Base-by-base conservation (phyloP, 2,113 vertebrate species). In the Cacatua alba region DNA sequence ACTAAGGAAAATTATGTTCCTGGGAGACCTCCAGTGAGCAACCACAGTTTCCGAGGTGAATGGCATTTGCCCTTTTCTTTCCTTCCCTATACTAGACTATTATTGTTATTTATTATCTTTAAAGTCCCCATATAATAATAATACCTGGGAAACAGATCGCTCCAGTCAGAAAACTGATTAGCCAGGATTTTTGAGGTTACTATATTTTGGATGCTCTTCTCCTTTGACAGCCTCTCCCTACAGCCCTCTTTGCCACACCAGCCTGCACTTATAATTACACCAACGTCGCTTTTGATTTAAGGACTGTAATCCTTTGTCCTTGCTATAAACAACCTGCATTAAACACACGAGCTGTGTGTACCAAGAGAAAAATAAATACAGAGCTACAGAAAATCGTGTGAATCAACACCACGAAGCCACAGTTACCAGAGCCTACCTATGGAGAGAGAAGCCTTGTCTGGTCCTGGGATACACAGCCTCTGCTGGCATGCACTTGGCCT, bases 301-400 rank as follows among this genome's bases (percentile, higher is more conserved):
- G 94, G 96, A 97, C 97, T 97, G 92, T 76, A 94, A 97, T 97
- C 95, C 86, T 96, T 95, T 96, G 96, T 96, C 95, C 95, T 88
- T 48, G 94, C 96, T 81, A 96, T 96, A 97, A 98, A 97, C 97
- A 97, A 97, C 95, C 95, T 59, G 86, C 92, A 83, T 71, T 96
- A 97, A 97, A 97, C 92, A 94, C 95, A 88, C 25, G 86, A 97
- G 94, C 86, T 88, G 62, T 0, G 0, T 76, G 89, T 88, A 96
- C 92, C 95, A 92, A 92, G 96, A 97, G 97, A 96, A 95, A 97
- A 96, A 96, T 95, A 97, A 97, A 97, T 95, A 97, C 94, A 93
- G 80, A 90, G 80, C 79, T 71, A 59, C 77, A 81, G 92, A 94
- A 93, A 91, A 96, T 29, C 16, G 81, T 37, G 81, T 77, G 88